These are phyloP conservation scores for Pseudomyrmex gracilis DNA, from an alignment of 1,140 invertebrate genomes.

Conservation along the genomic window DNA sequence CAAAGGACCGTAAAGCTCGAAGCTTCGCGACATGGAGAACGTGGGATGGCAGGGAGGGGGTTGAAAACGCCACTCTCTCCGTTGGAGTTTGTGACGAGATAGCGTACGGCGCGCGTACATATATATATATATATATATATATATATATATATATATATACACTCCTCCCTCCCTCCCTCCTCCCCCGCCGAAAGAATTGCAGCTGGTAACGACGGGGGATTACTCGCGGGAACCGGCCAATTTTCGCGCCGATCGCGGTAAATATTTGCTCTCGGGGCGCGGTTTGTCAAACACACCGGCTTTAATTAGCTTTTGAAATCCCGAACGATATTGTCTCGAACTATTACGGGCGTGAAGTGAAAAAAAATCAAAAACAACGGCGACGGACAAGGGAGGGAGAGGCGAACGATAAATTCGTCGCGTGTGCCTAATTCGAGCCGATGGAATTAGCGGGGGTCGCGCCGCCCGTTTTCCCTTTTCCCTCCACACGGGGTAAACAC, in stretches of 20 bases:
- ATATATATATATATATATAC: no score
- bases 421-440: constrained; percentile 12
- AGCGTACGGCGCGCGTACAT: background rate
- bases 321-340: background rate
- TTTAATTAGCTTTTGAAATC: constrained; percentile 25
- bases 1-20: constrained; percentile 56
- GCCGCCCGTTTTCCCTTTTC: no score
- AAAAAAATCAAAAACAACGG: background rate
- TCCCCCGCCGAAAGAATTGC: constrained; percentile 20
- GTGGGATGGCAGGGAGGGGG: background rate
- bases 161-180: no score
- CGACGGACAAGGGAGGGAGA: no score
- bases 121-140: no score
- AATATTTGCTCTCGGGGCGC: background rate
- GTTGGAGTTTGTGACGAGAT: constrained; percentile 33
- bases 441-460: constrained; percentile 39
- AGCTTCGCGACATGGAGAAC: constrained; percentile 9
- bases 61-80: constrained; percentile 20
- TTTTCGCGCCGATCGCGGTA: constrained; percentile 10
- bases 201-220: constrained; percentile 43
- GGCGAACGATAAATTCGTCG: constrained; percentile 7
- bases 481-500: constrained; percentile 4
- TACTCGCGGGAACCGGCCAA: constrained; percentile 10
- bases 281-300: background rate
- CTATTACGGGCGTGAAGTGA: background rate